Evolutionary conservation across 2,113 vertebrate genomes (phyloP).

Genomic region (Eira barbara): DNA sequence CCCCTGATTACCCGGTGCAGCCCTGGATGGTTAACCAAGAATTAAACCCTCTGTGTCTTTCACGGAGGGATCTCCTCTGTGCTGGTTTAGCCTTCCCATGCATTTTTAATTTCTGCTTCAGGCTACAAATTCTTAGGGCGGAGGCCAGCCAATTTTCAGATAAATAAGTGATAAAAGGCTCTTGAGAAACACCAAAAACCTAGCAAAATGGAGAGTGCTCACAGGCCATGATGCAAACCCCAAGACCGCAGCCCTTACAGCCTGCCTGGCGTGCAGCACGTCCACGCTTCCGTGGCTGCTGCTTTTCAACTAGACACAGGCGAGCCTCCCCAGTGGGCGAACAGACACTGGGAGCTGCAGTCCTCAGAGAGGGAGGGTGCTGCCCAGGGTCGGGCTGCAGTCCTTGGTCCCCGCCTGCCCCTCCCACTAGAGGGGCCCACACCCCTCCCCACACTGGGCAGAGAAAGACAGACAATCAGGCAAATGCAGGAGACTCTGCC

Average conservation of each 20-base stretch:
- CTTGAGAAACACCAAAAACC: neutral
- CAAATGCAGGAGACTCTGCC: neutral
- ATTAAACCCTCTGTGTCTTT: neutral
- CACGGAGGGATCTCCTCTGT: neutral
- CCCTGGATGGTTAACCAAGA: neutral
- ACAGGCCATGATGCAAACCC: no score
- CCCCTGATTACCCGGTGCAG: no score
- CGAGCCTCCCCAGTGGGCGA: neutral
- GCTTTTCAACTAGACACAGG: neutral
- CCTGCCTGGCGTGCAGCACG: fast-evolving
- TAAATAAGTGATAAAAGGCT: neutral
- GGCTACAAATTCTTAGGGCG: neutral
- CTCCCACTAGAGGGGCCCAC: no score
- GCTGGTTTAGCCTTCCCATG: no score
- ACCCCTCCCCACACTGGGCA: neutral
- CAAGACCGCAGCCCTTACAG: neutral
- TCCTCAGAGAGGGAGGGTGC: no score
- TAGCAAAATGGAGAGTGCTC: fast-evolving
- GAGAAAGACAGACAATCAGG: neutral
- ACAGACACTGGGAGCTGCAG: no score
- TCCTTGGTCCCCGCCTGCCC: neutral
- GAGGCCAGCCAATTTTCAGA: neutral
- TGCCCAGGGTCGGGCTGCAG: no score
- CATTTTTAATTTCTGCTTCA: neutral
- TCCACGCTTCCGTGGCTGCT: neutral